Evolutionary conservation across 2,888 invertebrate species (phyloP).

Genomic region (Druceiella hillmani): DNA sequence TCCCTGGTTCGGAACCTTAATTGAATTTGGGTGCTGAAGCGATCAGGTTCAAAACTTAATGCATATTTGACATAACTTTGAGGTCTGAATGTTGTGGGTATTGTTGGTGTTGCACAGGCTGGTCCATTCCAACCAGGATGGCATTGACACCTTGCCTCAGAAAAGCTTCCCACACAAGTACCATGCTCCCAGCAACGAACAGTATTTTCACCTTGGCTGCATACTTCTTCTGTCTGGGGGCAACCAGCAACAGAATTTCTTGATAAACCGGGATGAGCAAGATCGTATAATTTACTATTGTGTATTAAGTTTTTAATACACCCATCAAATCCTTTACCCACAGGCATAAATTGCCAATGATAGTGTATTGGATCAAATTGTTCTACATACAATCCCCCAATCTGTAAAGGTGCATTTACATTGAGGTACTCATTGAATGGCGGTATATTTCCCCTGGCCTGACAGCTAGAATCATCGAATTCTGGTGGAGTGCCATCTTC

Average conservation of each 20-base stretch:
- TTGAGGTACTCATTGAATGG: constrained; percentile 95
- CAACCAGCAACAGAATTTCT: constrained; percentile 86
- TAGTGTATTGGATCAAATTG: constrained; percentile 86
- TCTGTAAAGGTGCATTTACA: constrained; percentile 90
- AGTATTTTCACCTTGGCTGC: constrained; percentile 81
- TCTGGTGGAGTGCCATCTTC: constrained; percentile 86
- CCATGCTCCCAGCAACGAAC: constrained; percentile 90
- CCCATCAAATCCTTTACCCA: constrained; percentile 89
- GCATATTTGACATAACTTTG: constrained; percentile 97
- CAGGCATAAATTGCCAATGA: constrained; percentile 87
- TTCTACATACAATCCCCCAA: constrained; percentile 88
- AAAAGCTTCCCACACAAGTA: constrained; percentile 87
- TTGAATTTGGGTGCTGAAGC: constrained; percentile 89
- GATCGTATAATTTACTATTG: constrained; percentile 92
- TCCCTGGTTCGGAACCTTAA: constrained; percentile 90
- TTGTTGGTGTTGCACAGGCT: constrained; percentile 77
- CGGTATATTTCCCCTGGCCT: constrained; percentile 83
- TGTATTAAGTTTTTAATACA: constrained; percentile 94
- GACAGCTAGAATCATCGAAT: constrained; percentile 86
- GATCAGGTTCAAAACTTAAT: constrained; percentile 87
- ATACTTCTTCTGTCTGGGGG: constrained; percentile 88
- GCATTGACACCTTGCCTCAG: constrained; percentile 88
- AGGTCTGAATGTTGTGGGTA: constrained; percentile 86
- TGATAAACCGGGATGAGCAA: constrained; percentile 87
- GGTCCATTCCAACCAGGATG: constrained; percentile 94